phyloP scores from a whole-genome alignment of 2,113 vertebrate genomes.

The Riparia riparia region DNA sequence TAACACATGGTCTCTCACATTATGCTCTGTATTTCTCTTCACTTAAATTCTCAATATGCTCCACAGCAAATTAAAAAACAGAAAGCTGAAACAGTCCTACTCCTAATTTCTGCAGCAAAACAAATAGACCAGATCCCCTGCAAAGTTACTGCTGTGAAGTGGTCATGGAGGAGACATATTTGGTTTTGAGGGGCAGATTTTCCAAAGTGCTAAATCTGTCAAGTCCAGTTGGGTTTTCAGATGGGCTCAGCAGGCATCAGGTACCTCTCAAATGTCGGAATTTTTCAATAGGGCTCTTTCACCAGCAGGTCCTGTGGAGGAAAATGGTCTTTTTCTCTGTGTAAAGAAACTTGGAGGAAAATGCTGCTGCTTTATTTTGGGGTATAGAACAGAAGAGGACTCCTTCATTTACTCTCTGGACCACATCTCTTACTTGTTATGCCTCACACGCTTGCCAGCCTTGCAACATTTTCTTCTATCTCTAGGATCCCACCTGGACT shows the following conservation, averaged over 20 bases:
- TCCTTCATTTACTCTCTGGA: neutral
- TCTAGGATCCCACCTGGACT: neutral
- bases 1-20: neutral
- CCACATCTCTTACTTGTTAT: neutral
- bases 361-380: neutral
- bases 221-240: neutral
- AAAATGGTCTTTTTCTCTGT: neutral
- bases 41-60: neutral
- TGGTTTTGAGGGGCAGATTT: neutral
- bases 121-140: neutral
- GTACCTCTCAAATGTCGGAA: neutral
- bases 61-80: neutral
- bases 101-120: neutral
- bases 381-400: neutral
- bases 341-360: neutral
- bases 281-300: neutral
- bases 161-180: neutral
- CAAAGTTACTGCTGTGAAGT: neutral
- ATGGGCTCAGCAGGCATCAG: neutral
- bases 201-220: neutral
- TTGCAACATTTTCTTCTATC: neutral
- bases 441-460: neutral
- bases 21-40: neutral
- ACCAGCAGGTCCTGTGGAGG: neutral
- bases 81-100: neutral